Evolutionary conservation across 2,113 vertebrate species (phyloP), one percentile per base, ranked within the genome.

Genomic region (Burhinus bistriatus): DNA sequence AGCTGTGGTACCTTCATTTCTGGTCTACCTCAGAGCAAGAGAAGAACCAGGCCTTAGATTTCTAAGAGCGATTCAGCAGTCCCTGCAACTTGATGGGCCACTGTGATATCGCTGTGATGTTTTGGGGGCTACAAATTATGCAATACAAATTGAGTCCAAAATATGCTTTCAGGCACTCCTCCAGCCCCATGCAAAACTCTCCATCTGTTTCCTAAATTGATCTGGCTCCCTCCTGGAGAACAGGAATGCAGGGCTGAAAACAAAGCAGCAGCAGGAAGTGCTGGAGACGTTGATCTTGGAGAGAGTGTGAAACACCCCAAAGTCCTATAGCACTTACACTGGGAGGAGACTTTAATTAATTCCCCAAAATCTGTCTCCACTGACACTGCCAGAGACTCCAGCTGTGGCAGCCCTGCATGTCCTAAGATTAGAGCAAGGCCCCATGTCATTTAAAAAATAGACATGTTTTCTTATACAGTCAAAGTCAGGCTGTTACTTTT

Each of bases 1-100:
- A 55, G 54, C 71, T 44, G 36, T 1, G 3, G 11, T 69, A 30
- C 23, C 14, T 81, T 44, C 0, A 0, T n/a, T 91, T 64, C 55
- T 79, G n/a, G 9, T 82, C 78, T 82, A n/a, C 15, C 29, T 11
- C 68, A 65, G 42, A 82, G 57, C 11, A 49, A 75, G n/a, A 87
- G 15, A 83, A 81, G 77, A 87, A 66, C 11, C 5, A 64, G 45
- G 3, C 52, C 21, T 61, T 59, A 19, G 40, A 32, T 66, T 58
- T 90, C 29, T 21, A 62, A 62, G 32, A 55, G 26, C 38, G 34
- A 40, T 75, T 75, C 69, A 64, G 17, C 34, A 78, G 59, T 30
- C 65, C 32, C 45, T 38, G 59, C 22, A 42, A 84, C 38, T 47
- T 4, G 2, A 21, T 42, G n/a, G 51, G 69, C 32, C 23, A 11